These are phyloP conservation scores for Caenorhabditis doughertyi DNA, from an alignment of 2,888 invertebrate genomes.

Conservation along the genomic window DNA sequence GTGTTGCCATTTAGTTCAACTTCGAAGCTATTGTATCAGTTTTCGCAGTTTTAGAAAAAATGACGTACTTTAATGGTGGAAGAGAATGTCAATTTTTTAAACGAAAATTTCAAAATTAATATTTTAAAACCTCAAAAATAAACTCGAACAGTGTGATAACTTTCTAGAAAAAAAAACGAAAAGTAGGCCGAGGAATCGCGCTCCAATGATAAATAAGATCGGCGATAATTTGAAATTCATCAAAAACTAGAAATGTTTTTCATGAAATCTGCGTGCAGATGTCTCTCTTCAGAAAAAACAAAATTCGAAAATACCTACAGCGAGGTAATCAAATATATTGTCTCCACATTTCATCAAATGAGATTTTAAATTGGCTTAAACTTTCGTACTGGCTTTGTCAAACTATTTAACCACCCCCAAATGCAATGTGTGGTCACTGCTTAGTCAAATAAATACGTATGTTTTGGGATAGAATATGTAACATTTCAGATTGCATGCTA, in stretches of 20 bases:
- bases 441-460: conserved; percentile 3
- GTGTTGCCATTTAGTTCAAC: conserved; percentile 15
- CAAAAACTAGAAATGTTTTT: not conserved
- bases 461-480: conserved; percentile 49
- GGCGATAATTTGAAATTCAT: not conserved
- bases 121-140: no score
- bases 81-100: no score
- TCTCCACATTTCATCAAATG: not conserved
- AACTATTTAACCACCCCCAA: conserved; percentile 7
- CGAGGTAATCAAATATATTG: no score
- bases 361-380: not conserved
- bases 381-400: not conserved
- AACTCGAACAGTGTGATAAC: no score
- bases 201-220: no score
- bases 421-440: conserved; percentile 10
- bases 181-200: no score
- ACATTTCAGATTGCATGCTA: conserved; percentile 42
- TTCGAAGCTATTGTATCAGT: not conserved
- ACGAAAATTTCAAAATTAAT: no score
- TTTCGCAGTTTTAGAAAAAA: not conserved
- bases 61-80: not conserved
- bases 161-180: no score
- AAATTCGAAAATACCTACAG: no score
- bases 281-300: not conserved
- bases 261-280: not conserved